Conservation (phyloP, 2,888 invertebrate species). For the Pseudococcus jackbeardsleyi region DNA sequence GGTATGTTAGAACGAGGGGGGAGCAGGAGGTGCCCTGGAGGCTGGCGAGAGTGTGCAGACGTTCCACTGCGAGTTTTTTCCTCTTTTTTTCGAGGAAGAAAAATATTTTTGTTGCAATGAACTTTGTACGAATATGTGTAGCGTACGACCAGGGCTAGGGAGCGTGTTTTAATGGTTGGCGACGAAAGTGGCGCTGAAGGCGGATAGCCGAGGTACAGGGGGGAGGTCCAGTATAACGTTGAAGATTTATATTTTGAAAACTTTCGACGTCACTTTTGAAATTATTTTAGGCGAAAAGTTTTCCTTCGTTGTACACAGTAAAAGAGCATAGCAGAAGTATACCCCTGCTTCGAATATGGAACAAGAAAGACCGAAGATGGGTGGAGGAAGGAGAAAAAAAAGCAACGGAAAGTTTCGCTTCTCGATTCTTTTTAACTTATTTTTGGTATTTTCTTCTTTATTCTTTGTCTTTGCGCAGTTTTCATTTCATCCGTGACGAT, state of each 20-base stretch:
- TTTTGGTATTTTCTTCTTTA: slow-evolving; percentile 49
- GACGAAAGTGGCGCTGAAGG: neutral
- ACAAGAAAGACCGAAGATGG: neutral
- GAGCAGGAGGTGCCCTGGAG: neutral
- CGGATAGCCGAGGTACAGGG: neutral
- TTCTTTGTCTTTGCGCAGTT: slow-evolving; percentile 43
- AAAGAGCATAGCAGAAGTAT: neutral
- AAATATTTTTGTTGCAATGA: slow-evolving; percentile 50
- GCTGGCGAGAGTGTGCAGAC: neutral
- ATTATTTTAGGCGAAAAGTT: slow-evolving; percentile 59
- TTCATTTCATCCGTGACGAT: slow-evolving; percentile 51
- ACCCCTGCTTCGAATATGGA: neutral
- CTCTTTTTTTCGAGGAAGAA: neutral
- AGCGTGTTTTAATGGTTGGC: slow-evolving; percentile 1
- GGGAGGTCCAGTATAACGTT: slow-evolving; percentile 21
- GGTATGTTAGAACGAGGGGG: neutral
- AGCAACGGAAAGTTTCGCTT: slow-evolving; percentile 24
- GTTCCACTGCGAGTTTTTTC: neutral
- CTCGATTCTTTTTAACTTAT: slow-evolving; percentile 51
- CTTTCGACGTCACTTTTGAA: slow-evolving; percentile 45
- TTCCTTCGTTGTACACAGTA: neutral
- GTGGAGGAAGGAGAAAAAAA: neutral
- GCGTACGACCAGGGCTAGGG: neutral
- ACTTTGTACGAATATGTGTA: slow-evolving; percentile 13
- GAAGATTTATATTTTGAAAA: slow-evolving; percentile 45